Evolutionary conservation across 1,140 invertebrate genomes (phyloP).

Genomic region (Drosophila arizonae): DNA sequence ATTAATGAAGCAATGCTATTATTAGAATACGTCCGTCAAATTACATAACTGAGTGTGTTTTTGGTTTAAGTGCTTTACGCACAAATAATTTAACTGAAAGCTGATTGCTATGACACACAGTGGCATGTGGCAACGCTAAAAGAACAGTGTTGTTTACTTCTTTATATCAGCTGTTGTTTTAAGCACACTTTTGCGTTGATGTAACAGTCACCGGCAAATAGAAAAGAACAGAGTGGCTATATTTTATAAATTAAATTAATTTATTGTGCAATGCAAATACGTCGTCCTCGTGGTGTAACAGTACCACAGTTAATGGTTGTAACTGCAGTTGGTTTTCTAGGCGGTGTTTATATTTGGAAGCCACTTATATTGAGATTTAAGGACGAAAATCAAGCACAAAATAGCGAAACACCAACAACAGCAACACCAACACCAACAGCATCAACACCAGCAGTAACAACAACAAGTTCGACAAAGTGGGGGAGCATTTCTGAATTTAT

Average conservation of each 20-base stretch:
- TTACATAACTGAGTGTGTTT: neutral
- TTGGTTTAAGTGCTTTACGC: neutral
- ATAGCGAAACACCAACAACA: constrained; percentile 19
- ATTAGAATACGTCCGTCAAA: neutral
- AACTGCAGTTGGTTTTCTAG: constrained; percentile 77
- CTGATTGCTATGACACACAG: neutral
- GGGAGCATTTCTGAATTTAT: neutral
- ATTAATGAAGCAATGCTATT: neutral
- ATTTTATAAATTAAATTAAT: constrained; percentile 1
- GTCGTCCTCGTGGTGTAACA: constrained; percentile 79
- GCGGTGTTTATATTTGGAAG: constrained; percentile 82
- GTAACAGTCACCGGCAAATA: constrained; percentile 37
- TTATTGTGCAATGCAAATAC: constrained; percentile 77
- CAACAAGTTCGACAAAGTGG: constrained; percentile 48
- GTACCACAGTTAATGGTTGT: constrained; percentile 80
- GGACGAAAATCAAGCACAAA: constrained; percentile 47
- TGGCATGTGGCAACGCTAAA: constrained; percentile 32
- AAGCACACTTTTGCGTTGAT: constrained; percentile 23
- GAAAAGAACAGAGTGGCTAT: neutral
- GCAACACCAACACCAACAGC: constrained; percentile 18
- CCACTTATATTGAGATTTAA: constrained; percentile 74
- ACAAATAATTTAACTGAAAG: neutral
- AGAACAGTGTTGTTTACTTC: constrained; percentile 6
- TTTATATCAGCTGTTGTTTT: constrained; percentile 17
- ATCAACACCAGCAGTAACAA: neutral